Evolutionary conservation across 2,888 invertebrate species (phyloP).

Genomic region (Melieria picta): DNA sequence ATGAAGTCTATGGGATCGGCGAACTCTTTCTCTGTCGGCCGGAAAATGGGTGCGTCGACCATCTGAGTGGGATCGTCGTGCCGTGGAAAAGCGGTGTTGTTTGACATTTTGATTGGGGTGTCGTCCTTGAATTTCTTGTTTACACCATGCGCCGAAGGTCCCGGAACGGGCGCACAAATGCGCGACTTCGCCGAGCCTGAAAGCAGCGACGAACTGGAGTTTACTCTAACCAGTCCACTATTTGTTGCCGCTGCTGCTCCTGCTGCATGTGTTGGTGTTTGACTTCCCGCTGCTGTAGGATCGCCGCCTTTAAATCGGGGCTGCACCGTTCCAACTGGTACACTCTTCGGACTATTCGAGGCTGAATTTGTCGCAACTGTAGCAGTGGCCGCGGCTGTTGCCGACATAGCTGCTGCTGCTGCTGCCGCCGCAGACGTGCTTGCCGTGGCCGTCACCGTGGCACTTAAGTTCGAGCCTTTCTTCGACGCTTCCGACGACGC

Average conservation of each 20-base stretch:
- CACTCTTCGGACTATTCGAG: constrained; percentile 53
- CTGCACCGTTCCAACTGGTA: constrained; percentile 70
- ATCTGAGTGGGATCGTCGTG: constrained; percentile 69
- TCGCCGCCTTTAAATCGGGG: constrained; percentile 64
- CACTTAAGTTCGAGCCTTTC: constrained; percentile 23
- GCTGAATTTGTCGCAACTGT: constrained; percentile 43
- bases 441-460: constrained; percentile 23
- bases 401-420: constrained; percentile 37
- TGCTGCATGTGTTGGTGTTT: constrained; percentile 25
- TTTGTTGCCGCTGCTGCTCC: constrained; percentile 45
- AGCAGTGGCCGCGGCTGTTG: constrained; percentile 45
- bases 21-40: constrained; percentile 85
- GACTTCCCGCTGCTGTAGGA: constrained; percentile 35
- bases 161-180: constrained; percentile 31
- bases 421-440: constrained; percentile 26
- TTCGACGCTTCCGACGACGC: constrained; percentile 32
- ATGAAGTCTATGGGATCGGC: constrained; percentile 87
- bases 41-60: constrained; percentile 81
- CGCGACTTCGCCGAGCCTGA: constrained; percentile 64
- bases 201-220: constrained; percentile 64
- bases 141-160: constrained; percentile 52
- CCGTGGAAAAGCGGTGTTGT: constrained; percentile 67
- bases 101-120: constrained; percentile 64
- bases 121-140: constrained; percentile 65
- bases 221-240: constrained; percentile 58